Percentiles rank a stretch among this genome's conserved stretches.
These are phyloP conservation scores for Drosophila suzukii DNA, from an alignment of 1,140 invertebrate species.

Conservation along the genomic window DNA sequence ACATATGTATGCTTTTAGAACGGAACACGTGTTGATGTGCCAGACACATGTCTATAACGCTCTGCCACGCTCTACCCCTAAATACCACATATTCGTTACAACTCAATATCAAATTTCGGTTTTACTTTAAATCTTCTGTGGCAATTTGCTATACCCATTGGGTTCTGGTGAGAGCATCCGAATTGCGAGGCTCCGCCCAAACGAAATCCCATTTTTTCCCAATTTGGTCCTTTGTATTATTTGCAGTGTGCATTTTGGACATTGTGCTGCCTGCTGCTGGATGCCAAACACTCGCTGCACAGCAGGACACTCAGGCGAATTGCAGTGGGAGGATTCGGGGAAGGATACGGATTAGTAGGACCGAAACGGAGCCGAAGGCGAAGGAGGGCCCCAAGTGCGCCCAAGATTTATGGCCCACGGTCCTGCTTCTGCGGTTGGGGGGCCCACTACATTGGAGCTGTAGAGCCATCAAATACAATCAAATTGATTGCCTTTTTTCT, in stretches of 20 bases:
- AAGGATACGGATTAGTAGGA: constrained; percentile 6
- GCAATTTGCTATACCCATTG: background rate
- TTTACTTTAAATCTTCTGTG: constrained; percentile 11
- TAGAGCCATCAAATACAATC: constrained; percentile 76
- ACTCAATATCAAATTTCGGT: constrained; percentile 3
- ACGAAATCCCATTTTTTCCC: constrained; percentile 27
- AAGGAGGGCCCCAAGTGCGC: constrained; percentile 56
- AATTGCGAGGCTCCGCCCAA: background rate
- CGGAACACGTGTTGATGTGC: constrained; percentile 28
- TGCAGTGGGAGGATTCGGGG: constrained; percentile 35
- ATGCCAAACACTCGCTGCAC: constrained; percentile 52
- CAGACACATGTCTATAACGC: background rate
- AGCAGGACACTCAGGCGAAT: constrained; percentile 72
- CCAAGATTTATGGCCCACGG: constrained; percentile 75
- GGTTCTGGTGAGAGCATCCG: background rate
- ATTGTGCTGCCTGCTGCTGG: constrained; percentile 58
- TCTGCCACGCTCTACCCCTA: background rate
- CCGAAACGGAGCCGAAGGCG: constrained; percentile 14
- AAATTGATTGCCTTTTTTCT: constrained; percentile 71
- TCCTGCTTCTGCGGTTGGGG: constrained; percentile 23
- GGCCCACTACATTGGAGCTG: constrained; percentile 11
- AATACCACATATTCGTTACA: constrained; percentile 2
- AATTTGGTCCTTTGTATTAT: constrained; percentile 45
- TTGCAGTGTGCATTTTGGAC: constrained; percentile 76
- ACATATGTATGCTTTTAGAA: constrained; percentile 7